These are phyloP conservation scores for Lamellibrachia satsuma DNA, from an alignment of 2,888 invertebrate species.

Conservation along the genomic window DNA sequence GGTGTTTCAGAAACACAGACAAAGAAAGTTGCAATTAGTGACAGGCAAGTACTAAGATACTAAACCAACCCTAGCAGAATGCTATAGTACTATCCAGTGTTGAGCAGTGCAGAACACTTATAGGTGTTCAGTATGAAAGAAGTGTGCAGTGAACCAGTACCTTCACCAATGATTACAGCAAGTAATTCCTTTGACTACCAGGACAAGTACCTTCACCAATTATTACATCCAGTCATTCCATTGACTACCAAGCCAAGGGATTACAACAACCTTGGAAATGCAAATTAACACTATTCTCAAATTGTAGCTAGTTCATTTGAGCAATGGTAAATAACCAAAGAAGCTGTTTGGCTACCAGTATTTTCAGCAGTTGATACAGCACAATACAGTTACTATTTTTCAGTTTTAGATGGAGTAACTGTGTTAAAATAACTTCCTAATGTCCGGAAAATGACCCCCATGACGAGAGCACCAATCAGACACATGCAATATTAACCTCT, in stretches of 20 bases:
- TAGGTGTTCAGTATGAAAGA: not conserved
- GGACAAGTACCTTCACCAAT: not conserved
- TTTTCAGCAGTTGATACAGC: too few species aligned
- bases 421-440: not conserved
- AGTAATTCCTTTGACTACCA: not conserved
- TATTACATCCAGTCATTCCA: not conserved
- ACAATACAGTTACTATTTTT: too few species aligned
- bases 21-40: not conserved
- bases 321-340: too few species aligned
- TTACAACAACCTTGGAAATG: not conserved
- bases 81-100: not conserved
- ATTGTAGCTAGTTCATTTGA: too few species aligned
- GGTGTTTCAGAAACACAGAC: not conserved
- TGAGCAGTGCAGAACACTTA: not conserved
- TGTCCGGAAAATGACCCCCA: not conserved
- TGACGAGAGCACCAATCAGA: not conserved
- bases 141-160: not conserved
- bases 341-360: too few species aligned
- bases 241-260: not conserved
- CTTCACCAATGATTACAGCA: not conserved
- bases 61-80: not conserved
- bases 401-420: too few species aligned
- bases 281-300: too few species aligned
- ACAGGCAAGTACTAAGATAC: not conserved
- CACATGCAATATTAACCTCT: not conserved